Evolutionary conservation across 2,797 vertebrate species (phyloP).

Genomic region (Tenualosa ilisha): DNA sequence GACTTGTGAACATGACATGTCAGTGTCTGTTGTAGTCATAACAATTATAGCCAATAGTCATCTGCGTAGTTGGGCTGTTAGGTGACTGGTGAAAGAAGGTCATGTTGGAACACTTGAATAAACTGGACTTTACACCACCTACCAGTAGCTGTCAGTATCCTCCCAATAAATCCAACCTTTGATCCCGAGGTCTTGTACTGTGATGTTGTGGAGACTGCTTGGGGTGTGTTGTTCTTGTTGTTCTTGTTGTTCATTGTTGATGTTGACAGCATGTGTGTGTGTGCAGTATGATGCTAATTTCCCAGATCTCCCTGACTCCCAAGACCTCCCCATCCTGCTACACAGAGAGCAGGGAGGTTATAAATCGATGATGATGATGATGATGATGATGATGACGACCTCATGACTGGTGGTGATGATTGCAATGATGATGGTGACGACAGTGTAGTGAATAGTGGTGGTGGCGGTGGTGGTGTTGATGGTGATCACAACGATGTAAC

Average conservation of each 20-base stretch:
- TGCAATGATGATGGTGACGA: neutral
- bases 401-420: neutral
- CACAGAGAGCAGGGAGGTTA: neutral
- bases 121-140: neutral
- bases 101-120: neutral
- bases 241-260: neutral
- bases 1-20: neutral
- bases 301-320: neutral
- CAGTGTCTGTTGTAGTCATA: neutral
- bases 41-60: neutral
- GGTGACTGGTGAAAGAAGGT: neutral
- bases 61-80: neutral
- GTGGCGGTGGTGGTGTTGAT: neutral
- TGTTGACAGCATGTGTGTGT: neutral
- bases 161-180: neutral
- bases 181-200: neutral
- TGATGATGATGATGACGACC: neutral
- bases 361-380: neutral
- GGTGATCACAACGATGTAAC: neutral
- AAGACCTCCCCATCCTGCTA: neutral
- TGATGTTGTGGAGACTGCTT: neutral
- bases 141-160: neutral
- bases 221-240: neutral
- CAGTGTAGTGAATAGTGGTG: no score
- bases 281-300: no score